These are phyloP conservation scores for Cyclargus thomasi DNA, from an alignment of 1,140 invertebrate species.

Conservation along the genomic window DNA sequence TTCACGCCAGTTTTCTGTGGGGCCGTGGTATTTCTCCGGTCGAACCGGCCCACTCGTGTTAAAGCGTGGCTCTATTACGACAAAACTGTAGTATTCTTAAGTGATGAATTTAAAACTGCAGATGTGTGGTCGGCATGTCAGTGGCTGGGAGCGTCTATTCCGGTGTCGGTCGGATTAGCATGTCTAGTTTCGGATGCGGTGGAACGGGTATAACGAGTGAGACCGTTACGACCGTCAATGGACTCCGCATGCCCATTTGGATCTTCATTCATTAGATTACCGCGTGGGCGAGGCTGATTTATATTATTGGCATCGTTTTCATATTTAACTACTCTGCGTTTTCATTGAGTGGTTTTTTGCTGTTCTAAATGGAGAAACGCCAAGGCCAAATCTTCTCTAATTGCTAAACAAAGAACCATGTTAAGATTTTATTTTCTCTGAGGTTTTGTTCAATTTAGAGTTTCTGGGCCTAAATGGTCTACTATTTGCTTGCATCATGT, in stretches of 20 bases:
- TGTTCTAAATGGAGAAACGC: not conserved
- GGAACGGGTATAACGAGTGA: not conserved
- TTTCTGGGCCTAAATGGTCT: too few relatives aligned
- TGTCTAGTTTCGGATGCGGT: conserved; percentile 2
- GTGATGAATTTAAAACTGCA: too few relatives aligned
- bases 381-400: not conserved
- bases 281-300: conserved; percentile 21
- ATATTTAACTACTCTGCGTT: not conserved
- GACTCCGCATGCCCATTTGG: conserved; percentile 26
- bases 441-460: too few relatives aligned
- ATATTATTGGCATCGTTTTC: conserved; percentile 3
- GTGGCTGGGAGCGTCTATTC: not conserved
- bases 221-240: conserved; percentile 31
- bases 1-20: too few relatives aligned
- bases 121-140: not conserved
- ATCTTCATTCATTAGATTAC: conserved; percentile 34
- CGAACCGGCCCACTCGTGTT: too few relatives aligned
- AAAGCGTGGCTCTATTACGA: too few relatives aligned
- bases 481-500: too few relatives aligned
- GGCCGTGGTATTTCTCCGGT: too few relatives aligned
- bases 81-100: too few relatives aligned
- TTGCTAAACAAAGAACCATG: not conserved
- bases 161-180: not conserved
- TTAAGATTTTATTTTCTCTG: not conserved
- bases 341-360: not conserved